These are phyloP conservation scores for Zeuzera pyrina DNA, from an alignment of 2,888 invertebrate species.

Conservation along the genomic window DNA sequence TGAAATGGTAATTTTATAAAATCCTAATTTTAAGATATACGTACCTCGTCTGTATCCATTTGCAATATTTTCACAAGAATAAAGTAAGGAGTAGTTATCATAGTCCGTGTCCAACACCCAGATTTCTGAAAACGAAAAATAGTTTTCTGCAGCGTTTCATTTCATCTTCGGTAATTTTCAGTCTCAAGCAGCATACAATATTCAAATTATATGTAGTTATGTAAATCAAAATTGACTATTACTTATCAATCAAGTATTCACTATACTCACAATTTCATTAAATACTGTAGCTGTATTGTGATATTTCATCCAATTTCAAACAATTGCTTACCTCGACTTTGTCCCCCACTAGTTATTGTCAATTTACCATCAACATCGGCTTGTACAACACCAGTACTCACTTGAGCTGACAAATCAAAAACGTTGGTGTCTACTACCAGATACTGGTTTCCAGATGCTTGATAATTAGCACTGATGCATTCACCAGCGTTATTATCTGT, in stretches of 20 bases:
- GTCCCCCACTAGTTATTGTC: constrained; percentile 26
- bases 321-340: too few relatives aligned
- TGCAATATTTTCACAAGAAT: constrained; percentile 42
- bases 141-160: too few relatives aligned
- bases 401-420: constrained; percentile 20
- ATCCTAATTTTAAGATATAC: too few relatives aligned
- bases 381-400: constrained; percentile 27
- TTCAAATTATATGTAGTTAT: too few relatives aligned
- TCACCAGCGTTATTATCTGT: constrained; percentile 26
- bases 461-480: constrained; percentile 41
- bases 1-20: too few relatives aligned
- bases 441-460: constrained; percentile 21
- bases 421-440: constrained; percentile 37
- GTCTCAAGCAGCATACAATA: too few relatives aligned
- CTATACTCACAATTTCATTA: too few relatives aligned
- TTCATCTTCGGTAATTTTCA: too few relatives aligned
- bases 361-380: constrained; percentile 32
- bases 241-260: too few relatives aligned
- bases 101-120: constrained; percentile 55
- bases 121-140: constrained; percentile 30
- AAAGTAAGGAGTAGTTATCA: constrained; percentile 42
- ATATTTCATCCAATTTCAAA: too few relatives aligned
- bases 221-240: too few relatives aligned
- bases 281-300: too few relatives aligned
- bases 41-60: constrained; percentile 41